phyloP scores from a whole-genome alignment of 2,797 vertebrate genomes.

The Otolemur crassicaudatus region DNA sequence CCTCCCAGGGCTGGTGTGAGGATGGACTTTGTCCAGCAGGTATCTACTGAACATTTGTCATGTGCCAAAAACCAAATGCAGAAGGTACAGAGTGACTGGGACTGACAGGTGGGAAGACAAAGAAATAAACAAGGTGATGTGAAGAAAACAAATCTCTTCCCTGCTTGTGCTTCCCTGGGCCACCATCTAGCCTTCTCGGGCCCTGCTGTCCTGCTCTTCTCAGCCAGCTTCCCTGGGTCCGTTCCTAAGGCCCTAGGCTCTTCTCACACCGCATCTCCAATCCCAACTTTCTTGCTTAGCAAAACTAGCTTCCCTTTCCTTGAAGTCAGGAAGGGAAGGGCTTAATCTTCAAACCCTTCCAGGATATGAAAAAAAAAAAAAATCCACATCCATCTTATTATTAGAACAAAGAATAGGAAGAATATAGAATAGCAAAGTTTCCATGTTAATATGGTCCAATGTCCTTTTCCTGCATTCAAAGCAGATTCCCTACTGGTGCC shows the following conservation, averaged over 20 bases:
- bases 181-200: background rate
- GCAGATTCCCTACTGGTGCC: background rate
- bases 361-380: slow-evolving; percentile 68
- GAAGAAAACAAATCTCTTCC: background rate
- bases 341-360: slow-evolving; percentile 67
- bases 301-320: slow-evolving; percentile 49
- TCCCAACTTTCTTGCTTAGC: background rate
- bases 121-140: background rate
- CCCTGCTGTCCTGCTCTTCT: background rate
- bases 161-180: background rate
- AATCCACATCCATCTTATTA: slow-evolving; percentile 52
- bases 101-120: background rate
- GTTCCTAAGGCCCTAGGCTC: background rate
- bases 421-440: slow-evolving; percentile 49
- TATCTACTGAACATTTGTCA: background rate
- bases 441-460: slow-evolving; percentile 13
- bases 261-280: background rate
- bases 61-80: background rate
- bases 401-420: slow-evolving; percentile 60
- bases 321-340: slow-evolving; percentile 51
- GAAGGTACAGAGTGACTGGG: background rate
- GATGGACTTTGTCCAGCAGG: background rate
- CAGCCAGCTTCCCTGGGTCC: background rate
- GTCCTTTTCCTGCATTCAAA: slow-evolving; percentile 50
- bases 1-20: background rate